Conservation (phyloP, 2,888 invertebrate species). For the Tillus elongatus region DNA sequence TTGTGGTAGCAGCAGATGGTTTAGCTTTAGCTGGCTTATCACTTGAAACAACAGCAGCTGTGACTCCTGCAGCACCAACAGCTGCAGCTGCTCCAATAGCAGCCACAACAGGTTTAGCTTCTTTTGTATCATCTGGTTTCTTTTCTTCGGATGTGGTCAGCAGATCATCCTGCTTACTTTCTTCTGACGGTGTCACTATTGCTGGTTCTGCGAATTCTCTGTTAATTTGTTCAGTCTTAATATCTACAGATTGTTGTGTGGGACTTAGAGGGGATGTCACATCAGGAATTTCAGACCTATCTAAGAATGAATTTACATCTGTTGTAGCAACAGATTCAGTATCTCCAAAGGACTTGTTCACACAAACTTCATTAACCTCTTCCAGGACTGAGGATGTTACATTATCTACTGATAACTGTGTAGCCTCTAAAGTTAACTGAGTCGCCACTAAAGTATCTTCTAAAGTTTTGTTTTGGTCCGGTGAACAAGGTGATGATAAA, state of each 20-base stretch:
- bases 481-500: too few relatives aligned
- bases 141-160: neutral
- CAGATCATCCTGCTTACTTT: constrained; percentile 25
- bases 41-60: constrained; percentile 30
- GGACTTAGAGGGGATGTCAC: constrained; percentile 27
- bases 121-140: constrained; percentile 9
- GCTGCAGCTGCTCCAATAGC: constrained; percentile 29
- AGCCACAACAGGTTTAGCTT: constrained; percentile 16
- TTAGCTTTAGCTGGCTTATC: constrained; percentile 30
- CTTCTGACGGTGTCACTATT: constrained; percentile 31
- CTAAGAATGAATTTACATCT: constrained; percentile 28
- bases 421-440: too few relatives aligned
- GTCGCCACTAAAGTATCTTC: too few relatives aligned
- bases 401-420: too few relatives aligned
- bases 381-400: too few relatives aligned
- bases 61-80: constrained; percentile 28
- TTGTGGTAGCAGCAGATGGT: constrained; percentile 17
- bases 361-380: constrained; percentile 13
- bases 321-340: constrained; percentile 24
- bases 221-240: constrained; percentile 31
- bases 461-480: too few relatives aligned
- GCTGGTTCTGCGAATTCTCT: constrained; percentile 31
- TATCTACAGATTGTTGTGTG: constrained; percentile 14
- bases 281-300: constrained; percentile 26
- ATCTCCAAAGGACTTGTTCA: constrained; percentile 17